Evolutionary conservation across 2,797 vertebrate genomes (phyloP), one percentile per base, ranked within the genome.

Genomic region (Mico argentatus): DNA sequence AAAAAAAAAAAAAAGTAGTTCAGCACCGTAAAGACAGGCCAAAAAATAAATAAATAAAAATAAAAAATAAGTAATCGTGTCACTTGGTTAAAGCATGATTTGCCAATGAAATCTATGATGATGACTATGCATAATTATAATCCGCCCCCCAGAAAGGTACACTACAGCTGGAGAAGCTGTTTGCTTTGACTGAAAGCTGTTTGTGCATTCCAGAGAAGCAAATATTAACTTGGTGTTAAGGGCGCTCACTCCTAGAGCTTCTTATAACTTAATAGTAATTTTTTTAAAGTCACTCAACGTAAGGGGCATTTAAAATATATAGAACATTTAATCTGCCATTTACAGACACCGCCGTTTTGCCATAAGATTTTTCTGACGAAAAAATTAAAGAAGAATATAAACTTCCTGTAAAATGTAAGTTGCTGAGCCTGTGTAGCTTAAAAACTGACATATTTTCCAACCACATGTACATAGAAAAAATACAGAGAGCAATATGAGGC

Each of bases 331-430:
- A 55, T 67, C 79, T 91, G 15, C 36, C 36, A 83, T 50, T 83
- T 91, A 90, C 7, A 82, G 27, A 52, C n/a, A 33, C 20, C 82
- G 11, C 17, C 79, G 75, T 39, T 93, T 91, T 73, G 46, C 83
- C 13, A 24, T 39, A 82, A 61, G 4, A 46, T 91, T 93, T 93
- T 57, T 82, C 36, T 46, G 46, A 41, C 88, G 61, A 36, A 85
- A 91, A 92, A 82, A 67, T 20, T 90, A 80, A 95, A 88, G 26
- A 61, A 88, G 44, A 88, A 92, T 61, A 82, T 67, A 72, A 86
- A 57, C 5, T 46, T 84, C 5, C 5, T 19, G 61, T 33, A 92
- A 61, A 87, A 64, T 76, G 7, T 27, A 83, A 91, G 17, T 72
- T 61, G 6, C 87, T 48, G 50, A 20, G 50, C 8, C 19, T 84